Percentiles rank a stretch among this genome's conserved stretches.
These are phyloP conservation scores for Nerophis ophidion DNA, from an alignment of 2,113 vertebrate species.

Conservation along the genomic window DNA sequence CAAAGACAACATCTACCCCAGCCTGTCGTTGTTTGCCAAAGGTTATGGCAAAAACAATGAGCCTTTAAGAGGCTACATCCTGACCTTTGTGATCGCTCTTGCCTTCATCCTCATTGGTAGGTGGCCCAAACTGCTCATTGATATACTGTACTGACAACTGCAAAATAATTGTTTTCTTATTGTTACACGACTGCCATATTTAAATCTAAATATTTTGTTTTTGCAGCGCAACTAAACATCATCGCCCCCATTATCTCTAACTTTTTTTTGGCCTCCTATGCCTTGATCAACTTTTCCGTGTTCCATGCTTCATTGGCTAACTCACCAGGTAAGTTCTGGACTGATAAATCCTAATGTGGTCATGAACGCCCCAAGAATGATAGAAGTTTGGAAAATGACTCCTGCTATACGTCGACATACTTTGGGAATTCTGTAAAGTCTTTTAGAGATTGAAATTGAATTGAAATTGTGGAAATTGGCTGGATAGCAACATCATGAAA, in stretches of 20 bases:
- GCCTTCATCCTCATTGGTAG: slow-evolving; percentile 96
- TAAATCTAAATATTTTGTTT: slow-evolving; percentile 18
- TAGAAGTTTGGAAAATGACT: background rate
- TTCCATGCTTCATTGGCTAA: slow-evolving; percentile 97
- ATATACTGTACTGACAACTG: background rate
- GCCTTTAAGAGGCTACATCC: slow-evolving; percentile 90
- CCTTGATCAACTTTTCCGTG: slow-evolving; percentile 97
- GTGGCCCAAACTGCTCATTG: background rate
- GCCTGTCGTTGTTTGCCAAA: slow-evolving; percentile 87
- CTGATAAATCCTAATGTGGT: background rate
- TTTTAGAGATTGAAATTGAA: too few species aligned
- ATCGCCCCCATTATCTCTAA: slow-evolving; percentile 99
- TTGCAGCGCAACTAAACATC: slow-evolving; percentile 85
- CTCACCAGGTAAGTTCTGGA: slow-evolving; percentile 85
- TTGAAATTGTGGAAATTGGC: too few species aligned
- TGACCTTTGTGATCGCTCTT: slow-evolving; percentile 91
- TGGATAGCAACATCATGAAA: too few species aligned
- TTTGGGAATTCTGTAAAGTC: too few species aligned
- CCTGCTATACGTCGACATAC: too few species aligned
- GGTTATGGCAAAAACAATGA: slow-evolving; percentile 98
- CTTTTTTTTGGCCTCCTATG: slow-evolving; percentile 97
- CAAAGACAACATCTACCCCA: slow-evolving; percentile 97
- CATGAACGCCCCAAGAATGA: background rate
- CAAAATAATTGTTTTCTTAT: background rate
- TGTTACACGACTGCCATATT: background rate